Evolutionary conservation across 2,888 invertebrate species (phyloP), one percentile per base, ranked within the genome.

Genomic region (Dynastes hyllus): DNA sequence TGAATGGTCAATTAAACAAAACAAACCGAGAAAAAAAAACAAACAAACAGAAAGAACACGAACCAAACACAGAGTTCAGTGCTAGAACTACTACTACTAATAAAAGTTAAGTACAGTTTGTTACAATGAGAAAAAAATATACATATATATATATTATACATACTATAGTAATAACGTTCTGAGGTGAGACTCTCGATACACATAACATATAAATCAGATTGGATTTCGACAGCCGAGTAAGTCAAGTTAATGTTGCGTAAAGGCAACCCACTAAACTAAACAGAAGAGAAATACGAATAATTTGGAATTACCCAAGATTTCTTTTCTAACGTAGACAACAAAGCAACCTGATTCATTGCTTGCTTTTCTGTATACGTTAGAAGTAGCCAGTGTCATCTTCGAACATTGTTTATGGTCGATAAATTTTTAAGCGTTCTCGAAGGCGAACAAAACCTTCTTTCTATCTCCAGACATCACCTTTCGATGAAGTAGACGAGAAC

Each of bases 1-100:
- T 81, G 84, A 85, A 86, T 85, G 83, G 87, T 87, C 87, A 87
- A 87, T 87, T 87, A 85, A 81, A 80, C 79, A 67, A 67, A 67
- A 45, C 27, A 50, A 69, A 69, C 13, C 5, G 32, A 29, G 27
- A 22, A 22, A 69, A 50, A 58, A 61, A 45, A 22, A 73, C 37
- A 78, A 22, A 32, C 45, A 32, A 50, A 65, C 11, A 32, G 13
- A 29, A 16, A 65, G 29, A 65, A 50, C 76, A 50, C 51, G 45
- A 51, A 69, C 51, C 9, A 16, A 55, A 69, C 27, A 67, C 5
- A 51, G 40, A 51, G 45, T 75, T 75, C 58, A 79, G 79, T 76
- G 79, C 69, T 79, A 76, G 40, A 76, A 78, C 67, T 69, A 69
- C 27, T 45, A 69, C 27, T 50, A 69, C 69, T 66, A 66, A 40